Base-by-base conservation (phyloP, 1,140 invertebrate species). In the Teleogryllus occipitalis region DNA sequence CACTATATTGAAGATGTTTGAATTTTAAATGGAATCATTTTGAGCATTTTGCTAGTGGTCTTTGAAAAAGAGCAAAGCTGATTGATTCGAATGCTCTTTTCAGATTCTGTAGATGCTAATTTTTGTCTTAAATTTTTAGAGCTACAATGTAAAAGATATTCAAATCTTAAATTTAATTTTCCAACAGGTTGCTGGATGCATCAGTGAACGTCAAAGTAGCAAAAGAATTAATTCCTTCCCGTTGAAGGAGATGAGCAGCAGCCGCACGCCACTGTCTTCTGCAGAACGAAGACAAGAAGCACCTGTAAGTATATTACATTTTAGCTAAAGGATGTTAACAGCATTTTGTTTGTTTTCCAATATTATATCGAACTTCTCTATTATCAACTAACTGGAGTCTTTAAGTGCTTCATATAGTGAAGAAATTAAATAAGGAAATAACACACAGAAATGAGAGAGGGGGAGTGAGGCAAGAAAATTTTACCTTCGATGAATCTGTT, bases 221-320 rank as follows among this genome's bases (percentile, higher is more conserved):
- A 91, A 92, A 81, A 89, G 93, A 82, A 90, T 94, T 18, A 93
- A 93, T 84, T 89, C 93, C 14, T 95, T 95, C 87, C 93, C 93
- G 15, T 94, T 95, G 93, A 94, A 94, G 83, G 93, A 95, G 84
- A 89, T 95, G 86, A 86, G 91, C 85, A 87, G 90, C 80, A 88
- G 86, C 39, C 84, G 92, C 82, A 88, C 85, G 81, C 84, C 87
- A 78, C 85, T 87, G 76, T 90, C 90, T 84, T 86, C 89, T 81
- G 81, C 82, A 73, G 93, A 94, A 83, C 86, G 90, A 78, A 92
- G 89, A 84, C 87, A 89, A 81, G 93, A 95, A 86, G 92, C 93
- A 75, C 92, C 93, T 82, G 94, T 95, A 88, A 90, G 88, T 87
- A 47, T 18, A 39, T 4, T 77, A 49, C 1, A 76, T 76, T 22